Evolutionary conservation across 2,888 invertebrate species (phyloP).

Genomic region (Trilocha varians): DNA sequence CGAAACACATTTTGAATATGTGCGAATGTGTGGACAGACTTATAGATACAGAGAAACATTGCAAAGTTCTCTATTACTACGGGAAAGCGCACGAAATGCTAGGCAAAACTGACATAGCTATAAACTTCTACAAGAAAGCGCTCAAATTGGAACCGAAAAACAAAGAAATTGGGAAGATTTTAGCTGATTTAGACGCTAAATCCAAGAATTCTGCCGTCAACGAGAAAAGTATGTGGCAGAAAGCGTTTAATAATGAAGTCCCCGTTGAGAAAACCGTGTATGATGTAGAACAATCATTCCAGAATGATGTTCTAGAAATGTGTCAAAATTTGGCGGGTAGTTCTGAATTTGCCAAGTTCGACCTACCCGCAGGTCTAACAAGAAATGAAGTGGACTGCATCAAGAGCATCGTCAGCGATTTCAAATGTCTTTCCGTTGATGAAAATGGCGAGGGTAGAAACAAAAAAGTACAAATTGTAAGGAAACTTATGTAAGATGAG

Average conservation of each 20-base stretch:
- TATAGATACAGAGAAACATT: constrained; percentile 41
- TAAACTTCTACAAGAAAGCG: constrained; percentile 48
- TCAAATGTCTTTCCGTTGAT: constrained; percentile 29
- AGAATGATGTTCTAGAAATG: constrained; percentile 39
- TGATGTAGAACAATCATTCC: constrained; percentile 47
- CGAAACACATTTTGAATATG: constrained; percentile 46
- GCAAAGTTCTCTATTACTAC: constrained; percentile 52
- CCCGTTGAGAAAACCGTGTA: constrained; percentile 28
- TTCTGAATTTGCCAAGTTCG: constrained; percentile 39
- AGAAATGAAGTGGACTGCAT: constrained; percentile 42
- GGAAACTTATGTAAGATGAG: constrained; percentile 17
- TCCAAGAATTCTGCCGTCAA: constrained; percentile 23
- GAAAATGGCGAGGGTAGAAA: constrained; percentile 36
- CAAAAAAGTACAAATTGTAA: constrained; percentile 41
- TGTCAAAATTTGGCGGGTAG: constrained; percentile 46
- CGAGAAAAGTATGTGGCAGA: constrained; percentile 51
- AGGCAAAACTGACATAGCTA: constrained; percentile 39
- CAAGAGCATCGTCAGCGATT: constrained; percentile 33
- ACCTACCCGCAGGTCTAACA: constrained; percentile 41
- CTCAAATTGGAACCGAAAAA: constrained; percentile 57
- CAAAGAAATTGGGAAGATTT: constrained; percentile 44
- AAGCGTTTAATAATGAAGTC: constrained; percentile 30
- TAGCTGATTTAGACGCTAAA: constrained; percentile 37
- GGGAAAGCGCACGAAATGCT: constrained; percentile 43
- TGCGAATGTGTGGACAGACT: constrained; percentile 43